Conservation (phyloP, 2,113 vertebrate genomes). For the Engystomops pustulosus region DNA sequence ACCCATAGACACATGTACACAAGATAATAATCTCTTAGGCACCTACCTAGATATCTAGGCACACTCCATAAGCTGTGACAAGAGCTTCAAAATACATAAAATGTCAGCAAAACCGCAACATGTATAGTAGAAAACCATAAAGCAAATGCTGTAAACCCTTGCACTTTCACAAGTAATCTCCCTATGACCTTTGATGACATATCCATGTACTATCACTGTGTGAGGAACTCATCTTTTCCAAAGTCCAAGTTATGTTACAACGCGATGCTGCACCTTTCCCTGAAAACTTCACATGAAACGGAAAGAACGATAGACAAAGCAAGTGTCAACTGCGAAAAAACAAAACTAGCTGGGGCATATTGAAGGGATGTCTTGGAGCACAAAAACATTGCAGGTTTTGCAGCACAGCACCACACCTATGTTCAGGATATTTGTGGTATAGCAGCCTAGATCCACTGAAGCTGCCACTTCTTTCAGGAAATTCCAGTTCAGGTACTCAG, state of each 20-base stretch:
- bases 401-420: too few species aligned
- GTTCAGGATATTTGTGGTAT: too few species aligned
- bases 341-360: background rate
- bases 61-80: background rate
- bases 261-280: background rate
- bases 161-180: background rate
- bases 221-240: constrained; percentile 15
- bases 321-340: background rate
- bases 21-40: background rate
- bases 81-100: background rate
- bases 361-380: too few species aligned
- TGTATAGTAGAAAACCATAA: background rate
- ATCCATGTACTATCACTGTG: background rate
- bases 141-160: background rate
- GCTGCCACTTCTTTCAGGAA: too few species aligned
- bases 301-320: background rate
- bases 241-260: background rate
- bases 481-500: too few species aligned
- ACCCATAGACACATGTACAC: too few species aligned
- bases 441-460: too few species aligned
- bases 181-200: background rate
- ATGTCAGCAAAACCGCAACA: background rate
- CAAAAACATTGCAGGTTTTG: too few species aligned
- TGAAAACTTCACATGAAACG: background rate
- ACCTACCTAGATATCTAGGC: background rate